phyloP scores from a whole-genome alignment of 2,113 vertebrate species.

The Anhinga anhinga region DNA sequence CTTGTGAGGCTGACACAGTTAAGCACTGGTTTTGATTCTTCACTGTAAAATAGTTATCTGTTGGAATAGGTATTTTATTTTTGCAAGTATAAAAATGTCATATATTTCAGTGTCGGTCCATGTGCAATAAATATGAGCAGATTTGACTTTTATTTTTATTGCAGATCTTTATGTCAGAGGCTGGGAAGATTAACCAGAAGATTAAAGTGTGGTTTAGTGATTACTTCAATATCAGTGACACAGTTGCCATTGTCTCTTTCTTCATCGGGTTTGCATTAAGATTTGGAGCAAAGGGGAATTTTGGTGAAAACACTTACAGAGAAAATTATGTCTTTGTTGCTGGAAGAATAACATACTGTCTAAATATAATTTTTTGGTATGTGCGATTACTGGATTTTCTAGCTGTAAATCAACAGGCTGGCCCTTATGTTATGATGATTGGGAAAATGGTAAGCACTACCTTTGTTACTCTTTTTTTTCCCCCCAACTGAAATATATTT shows the following conservation, averaged over 20 bases:
- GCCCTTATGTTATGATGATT: conserved; percentile 99
- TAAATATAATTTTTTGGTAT: conserved; percentile 99
- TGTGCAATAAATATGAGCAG: background rate
- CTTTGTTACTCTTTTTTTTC: background rate
- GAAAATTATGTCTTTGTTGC: conserved; percentile 76
- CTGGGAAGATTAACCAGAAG: conserved; percentile 97
- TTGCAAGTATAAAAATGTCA: background rate
- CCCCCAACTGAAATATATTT: background rate
- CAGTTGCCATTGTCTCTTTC: conserved; percentile 92
- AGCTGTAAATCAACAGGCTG: conserved; percentile 97
- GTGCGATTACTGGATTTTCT: conserved; percentile 95
- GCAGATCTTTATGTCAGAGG: conserved; percentile 98
- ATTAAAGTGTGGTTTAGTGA: conserved; percentile 98
- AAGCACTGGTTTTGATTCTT: background rate
- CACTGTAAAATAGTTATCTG: background rate
- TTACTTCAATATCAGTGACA: conserved; percentile 95
- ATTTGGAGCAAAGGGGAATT: conserved; percentile 80
- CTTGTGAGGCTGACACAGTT: background rate
- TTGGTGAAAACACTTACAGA: conserved; percentile 61
- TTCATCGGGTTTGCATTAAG: conserved; percentile 93
- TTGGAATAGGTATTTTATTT: background rate
- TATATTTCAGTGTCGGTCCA: background rate
- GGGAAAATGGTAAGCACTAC: conserved; percentile 93
- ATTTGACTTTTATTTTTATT: background rate
- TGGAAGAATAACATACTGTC: conserved; percentile 93